Evolutionary conservation across 1,140 invertebrate species (phyloP), one percentile per base, ranked within the genome.

Genomic region (Drosophila nikananu): DNA sequence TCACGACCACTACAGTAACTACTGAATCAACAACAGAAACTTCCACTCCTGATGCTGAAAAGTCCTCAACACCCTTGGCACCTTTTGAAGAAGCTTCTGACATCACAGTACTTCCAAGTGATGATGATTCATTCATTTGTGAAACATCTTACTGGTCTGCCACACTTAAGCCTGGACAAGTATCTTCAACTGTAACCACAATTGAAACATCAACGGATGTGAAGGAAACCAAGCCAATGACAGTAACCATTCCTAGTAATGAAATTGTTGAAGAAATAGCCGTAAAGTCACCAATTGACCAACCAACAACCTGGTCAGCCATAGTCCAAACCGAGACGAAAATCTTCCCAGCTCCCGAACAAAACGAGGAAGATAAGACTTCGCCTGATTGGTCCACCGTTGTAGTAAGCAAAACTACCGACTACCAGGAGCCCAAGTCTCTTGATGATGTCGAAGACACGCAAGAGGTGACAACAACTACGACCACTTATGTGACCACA

Each of bases 291-390:
- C 91, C 91, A 9, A 86, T 54, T n/a, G 87, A 90, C 60, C 91
- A 91, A 51, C 91, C 91, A 35, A 92, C 91, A 58, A 92, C 91
- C 3, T 92, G 91, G 91, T 91, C 91, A n/a, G 87, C 91, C n/a
- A 80, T 91, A 17, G 80, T 91, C 23, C 86, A 92, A 75, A 92
- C 91, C 13, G 86, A 92, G 59, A 63, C 78, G 8, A 92, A 76
- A 12, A 63, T 90, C 6, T 92, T 92, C 71, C 72, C 77, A n/a
- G 42, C 81, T 39, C 32, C 77, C 23, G 64, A 52, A 13, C 41
- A 44, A 41, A 61, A 61, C 9, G 57, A 77, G 17, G 52, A 46
- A 10, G n/a, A 51, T 5, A 23, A 63, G 0, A n/a, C 52, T 6
- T 25, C 46, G 7, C 86, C 84, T 3, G 75, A 65, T 37, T 92